Conservation (phyloP, 2,888 invertebrate species). For the Rutpela maculata region DNA sequence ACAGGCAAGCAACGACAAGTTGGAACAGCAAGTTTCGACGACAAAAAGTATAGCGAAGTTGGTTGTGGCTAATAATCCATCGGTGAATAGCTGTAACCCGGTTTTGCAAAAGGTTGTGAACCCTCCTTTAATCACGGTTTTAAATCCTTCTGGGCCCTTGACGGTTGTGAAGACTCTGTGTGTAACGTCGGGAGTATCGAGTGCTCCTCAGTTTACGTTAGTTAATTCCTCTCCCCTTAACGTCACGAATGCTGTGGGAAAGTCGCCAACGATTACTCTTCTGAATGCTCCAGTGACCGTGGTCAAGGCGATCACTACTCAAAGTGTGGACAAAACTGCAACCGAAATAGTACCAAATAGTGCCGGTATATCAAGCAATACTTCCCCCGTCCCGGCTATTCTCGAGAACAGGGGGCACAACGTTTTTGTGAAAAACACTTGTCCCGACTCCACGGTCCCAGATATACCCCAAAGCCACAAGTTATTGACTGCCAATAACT, state of each 20-base stretch:
- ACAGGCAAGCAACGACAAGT: conserved; percentile 43
- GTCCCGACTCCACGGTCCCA: conserved; percentile 57
- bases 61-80: conserved; percentile 61
- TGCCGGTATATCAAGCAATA: conserved; percentile 46
- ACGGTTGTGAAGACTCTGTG: conserved; percentile 71
- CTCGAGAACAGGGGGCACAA: conserved; percentile 69
- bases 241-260: conserved; percentile 66
- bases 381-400: conserved; percentile 56
- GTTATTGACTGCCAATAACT: conserved; percentile 69
- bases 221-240: conserved; percentile 69
- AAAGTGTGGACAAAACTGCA: conserved; percentile 41
- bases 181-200: conserved; percentile 68
- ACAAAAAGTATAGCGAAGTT: conserved; percentile 64
- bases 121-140: conserved; percentile 71
- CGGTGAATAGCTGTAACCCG: conserved; percentile 53
- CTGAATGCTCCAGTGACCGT: conserved; percentile 71
- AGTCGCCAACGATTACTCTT: conserved; percentile 70
- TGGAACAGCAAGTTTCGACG: conserved; percentile 44
- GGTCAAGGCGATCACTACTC: conserved; percentile 65
- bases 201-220: conserved; percentile 70
- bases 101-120: conserved; percentile 66
- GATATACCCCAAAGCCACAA: conserved; percentile 70
- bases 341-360: conserved; percentile 43
- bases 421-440: conserved; percentile 72
- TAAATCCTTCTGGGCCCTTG: conserved; percentile 70